phyloP scores from a whole-genome alignment of 2,113 vertebrate species.

The Tonatia bakeri region DNA sequence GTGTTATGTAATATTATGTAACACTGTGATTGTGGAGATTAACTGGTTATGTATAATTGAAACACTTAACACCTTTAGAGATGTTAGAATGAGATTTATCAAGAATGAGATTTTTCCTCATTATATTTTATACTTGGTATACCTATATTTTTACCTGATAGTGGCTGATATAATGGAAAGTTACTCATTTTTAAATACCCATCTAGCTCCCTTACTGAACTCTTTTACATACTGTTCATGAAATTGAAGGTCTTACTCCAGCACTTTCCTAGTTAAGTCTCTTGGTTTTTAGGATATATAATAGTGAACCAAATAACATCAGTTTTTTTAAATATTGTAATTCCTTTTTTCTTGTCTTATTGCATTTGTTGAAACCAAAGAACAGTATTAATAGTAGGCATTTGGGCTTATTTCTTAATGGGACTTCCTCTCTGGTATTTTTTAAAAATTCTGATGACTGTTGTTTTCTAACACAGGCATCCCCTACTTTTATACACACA shows the following conservation, averaged over 20 bases:
- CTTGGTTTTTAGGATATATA: neutral
- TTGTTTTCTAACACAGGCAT: neutral
- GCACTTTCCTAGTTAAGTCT: neutral
- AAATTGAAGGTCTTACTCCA: neutral
- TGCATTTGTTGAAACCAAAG: neutral
- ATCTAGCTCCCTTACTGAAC: neutral
- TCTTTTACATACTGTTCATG: neutral
- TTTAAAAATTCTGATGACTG: neutral
- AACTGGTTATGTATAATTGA: neutral
- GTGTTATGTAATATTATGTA: neutral
- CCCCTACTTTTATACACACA: neutral
- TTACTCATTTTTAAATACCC: neutral
- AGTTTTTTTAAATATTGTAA: neutral
- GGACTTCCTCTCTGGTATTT: neutral
- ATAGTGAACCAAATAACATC: neutral
- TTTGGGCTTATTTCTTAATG: constrained; percentile 4
- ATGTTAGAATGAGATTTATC: neutral
- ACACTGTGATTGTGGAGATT: neutral
- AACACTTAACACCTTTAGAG: neutral
- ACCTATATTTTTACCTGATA: neutral
- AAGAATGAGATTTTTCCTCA: neutral
- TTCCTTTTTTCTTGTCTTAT: neutral
- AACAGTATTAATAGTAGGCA: neutral
- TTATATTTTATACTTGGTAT: neutral
- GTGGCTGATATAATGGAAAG: neutral